Base-by-base conservation (phyloP, 2,888 invertebrate species). In the Catonia carolina region DNA sequence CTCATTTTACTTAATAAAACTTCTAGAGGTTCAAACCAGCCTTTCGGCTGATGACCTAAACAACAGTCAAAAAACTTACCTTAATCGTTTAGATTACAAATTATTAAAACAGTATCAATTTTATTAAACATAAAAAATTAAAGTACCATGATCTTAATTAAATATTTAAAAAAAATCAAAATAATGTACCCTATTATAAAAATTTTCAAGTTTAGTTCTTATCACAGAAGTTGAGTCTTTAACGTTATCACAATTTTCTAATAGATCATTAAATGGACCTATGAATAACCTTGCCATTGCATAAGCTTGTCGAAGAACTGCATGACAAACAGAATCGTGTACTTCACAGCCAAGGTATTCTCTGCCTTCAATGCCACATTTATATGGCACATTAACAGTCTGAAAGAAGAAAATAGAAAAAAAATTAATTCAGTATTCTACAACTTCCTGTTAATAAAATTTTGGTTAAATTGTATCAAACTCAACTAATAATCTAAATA, bases 331-430 rank as follows among this genome's bases (percentile, higher is more conserved):
- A 64, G 78, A 79, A 69, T 86, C 87, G 63, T 87, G 86, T 0
- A 95, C 83, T 71, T 92, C 85, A 62, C 91, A 89, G 61, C 86
- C 85, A 62, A 82, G 79, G 72, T 87, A 91, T 68, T 93, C 93
- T 10, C 75, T 73, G 55, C 78, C 78, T 59, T 80, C 80, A 52
- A 78, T 76, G 50, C 85, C 86, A 67, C 91, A 87, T 71, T 85
- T 83, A 14, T 79, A 83, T 22, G 89, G 88, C 63, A 87, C 80
- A 68, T 83, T 83, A 12, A 93, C 78, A 39, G 89, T 86, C 90
- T 90, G 68, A 33, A 74, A 71, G 64, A 58, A 54, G n/a, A n/a
- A n/a, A n/a, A n/a, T n/a, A n/a, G n/a, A n/a, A 36, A 47, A 59
- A 47, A 35, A 56, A 33, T 31, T 35, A 57, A 22, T 41, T 42